Evolutionary conservation across 2,888 invertebrate genomes (phyloP).

Genomic region (Apotomis betuletana): DNA sequence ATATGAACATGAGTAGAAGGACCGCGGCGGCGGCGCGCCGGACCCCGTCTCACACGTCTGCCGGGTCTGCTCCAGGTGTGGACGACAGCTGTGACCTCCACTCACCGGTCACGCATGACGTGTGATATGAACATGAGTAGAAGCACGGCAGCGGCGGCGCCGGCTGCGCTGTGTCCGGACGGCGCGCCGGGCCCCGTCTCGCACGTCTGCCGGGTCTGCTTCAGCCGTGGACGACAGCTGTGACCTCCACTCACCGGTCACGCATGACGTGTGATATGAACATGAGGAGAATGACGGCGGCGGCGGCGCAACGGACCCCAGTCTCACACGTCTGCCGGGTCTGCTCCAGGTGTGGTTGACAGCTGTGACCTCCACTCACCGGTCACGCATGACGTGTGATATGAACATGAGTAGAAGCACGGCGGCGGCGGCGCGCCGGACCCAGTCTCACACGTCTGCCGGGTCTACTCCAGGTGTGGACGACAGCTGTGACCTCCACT

Average conservation of each 20-base stretch:
- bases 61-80: too few relatives aligned
- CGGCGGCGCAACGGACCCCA: slow-evolving; percentile 87
- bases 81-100: background rate
- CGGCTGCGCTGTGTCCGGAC: too few relatives aligned
- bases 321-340: slow-evolving; percentile 87
- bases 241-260: slow-evolving; percentile 56
- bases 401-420: slow-evolving; percentile 68
- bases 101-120: slow-evolving; percentile 66
- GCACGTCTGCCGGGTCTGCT: slow-evolving; percentile 79
- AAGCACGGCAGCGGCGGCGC: slow-evolving; percentile 75
- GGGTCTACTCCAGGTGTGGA: too few relatives aligned
- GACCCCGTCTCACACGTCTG: slow-evolving; percentile 90
- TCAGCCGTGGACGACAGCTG: too few relatives aligned
- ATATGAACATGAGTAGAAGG: slow-evolving; percentile 66
- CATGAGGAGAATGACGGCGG: slow-evolving; percentile 68
- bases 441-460: slow-evolving; percentile 88
- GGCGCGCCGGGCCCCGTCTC: slow-evolving; percentile 89
- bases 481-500: background rate
- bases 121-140: slow-evolving; percentile 68
- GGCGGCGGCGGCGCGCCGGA: slow-evolving; percentile 86
- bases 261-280: slow-evolving; percentile 68
- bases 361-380: slow-evolving; percentile 48
- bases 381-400: slow-evolving; percentile 67
- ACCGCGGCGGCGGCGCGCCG: slow-evolving; percentile 85
- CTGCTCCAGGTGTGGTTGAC: slow-evolving; percentile 65